These are phyloP conservation scores for Hirundichthys speculiger DNA, from an alignment of 2,113 vertebrate genomes.

Conservation along the genomic window DNA sequence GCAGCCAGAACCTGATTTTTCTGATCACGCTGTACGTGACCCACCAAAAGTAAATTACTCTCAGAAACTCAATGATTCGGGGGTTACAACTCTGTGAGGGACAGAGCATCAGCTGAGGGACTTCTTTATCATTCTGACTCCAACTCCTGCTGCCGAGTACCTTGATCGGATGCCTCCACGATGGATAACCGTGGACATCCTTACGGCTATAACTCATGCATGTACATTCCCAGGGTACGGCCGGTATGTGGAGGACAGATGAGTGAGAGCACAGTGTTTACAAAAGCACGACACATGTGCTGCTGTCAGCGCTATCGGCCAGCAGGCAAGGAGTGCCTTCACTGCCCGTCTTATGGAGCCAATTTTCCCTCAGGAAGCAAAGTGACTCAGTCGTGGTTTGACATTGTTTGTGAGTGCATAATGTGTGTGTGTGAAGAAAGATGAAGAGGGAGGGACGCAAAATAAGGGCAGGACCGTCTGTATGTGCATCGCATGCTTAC, in stretches of 20 bases:
- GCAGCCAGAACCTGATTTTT: too few species aligned
- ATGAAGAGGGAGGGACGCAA: neutral
- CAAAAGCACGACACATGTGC: conserved; percentile 43
- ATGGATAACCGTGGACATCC: neutral
- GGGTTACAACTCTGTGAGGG: too few species aligned
- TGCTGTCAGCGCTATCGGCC: conserved; percentile 67
- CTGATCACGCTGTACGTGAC: too few species aligned
- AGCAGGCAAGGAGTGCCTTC: conserved; percentile 60
- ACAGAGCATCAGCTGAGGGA: too few species aligned
- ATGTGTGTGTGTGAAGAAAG: conserved; percentile 33
- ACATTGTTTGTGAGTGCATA: conserved; percentile 63
- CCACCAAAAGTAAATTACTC: too few species aligned
- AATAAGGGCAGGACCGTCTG: neutral
- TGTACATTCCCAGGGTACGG: conserved; percentile 2
- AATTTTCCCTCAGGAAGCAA: conserved; percentile 75
- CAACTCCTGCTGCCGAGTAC: neutral
- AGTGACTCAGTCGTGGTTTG: conserved; percentile 80
- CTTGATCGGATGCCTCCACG: neutral
- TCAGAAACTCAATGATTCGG: too few species aligned
- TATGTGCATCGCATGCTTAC: conserved; percentile 21
- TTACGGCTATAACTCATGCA: neutral
- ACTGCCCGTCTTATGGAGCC: conserved; percentile 63
- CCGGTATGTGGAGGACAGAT: conserved; percentile 12
- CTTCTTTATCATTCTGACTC: too few species aligned
- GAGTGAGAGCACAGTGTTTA: conserved; percentile 37